Percentiles rank a stretch among this genome's conserved stretches.
These are phyloP conservation scores for Nymphalis urticae DNA, from an alignment of 2,888 invertebrate species.

Conservation along the genomic window DNA sequence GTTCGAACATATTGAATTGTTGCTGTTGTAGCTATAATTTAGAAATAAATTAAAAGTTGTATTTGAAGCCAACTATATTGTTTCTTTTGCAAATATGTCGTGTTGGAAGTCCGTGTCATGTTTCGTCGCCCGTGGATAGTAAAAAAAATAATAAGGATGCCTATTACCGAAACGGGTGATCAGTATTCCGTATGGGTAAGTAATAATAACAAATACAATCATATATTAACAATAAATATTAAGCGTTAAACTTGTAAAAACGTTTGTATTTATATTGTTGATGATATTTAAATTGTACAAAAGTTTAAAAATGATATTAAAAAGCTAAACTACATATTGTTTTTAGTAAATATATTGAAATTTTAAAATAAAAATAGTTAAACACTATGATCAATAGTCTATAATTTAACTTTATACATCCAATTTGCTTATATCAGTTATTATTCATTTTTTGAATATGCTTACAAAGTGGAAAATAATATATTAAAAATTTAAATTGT, in stretches of 20 bases:
- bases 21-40: slow-evolving; percentile 2
- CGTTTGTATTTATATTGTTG: no score
- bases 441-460: no score
- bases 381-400: not conserved
- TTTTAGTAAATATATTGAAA: no score
- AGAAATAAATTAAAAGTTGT: slow-evolving; percentile 10
- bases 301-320: no score
- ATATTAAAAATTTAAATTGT: no score
- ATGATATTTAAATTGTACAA: no score
- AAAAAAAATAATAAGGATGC: slow-evolving; percentile 82
- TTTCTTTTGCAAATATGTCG: slow-evolving; percentile 21
- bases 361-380: no score
- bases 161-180: slow-evolving; percentile 73
- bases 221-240: not conserved
- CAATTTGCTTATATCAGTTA: no score
- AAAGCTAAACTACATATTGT: no score
- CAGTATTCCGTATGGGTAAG: slow-evolving; percentile 85
- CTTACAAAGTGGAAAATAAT: no score
- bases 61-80: slow-evolving; percentile 9
- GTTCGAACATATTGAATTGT: slow-evolving; percentile 17
- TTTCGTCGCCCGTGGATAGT: slow-evolving; percentile 60
- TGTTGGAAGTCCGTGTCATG: slow-evolving; percentile 48
- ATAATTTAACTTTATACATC: not conserved
- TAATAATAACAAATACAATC: slow-evolving; percentile 17
- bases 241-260: not conserved